Evolutionary conservation across 2,888 invertebrate genomes (phyloP).

Genomic region (Drosophila affinis): DNA sequence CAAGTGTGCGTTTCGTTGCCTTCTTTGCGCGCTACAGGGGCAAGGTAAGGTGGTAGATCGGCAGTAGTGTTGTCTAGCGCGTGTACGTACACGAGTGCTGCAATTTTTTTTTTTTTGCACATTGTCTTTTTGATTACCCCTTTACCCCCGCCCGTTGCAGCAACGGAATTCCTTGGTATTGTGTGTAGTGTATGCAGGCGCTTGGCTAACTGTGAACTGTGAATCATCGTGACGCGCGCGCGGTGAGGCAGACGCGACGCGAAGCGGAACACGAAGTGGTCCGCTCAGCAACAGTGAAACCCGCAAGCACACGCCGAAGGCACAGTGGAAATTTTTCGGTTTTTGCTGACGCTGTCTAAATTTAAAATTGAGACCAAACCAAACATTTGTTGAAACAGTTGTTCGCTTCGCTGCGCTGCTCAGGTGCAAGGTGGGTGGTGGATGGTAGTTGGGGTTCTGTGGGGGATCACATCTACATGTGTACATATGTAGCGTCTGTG

Average conservation of each 20-base stretch:
- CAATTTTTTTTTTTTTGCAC: slow-evolving; percentile 38
- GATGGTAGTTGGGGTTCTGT: neutral
- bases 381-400: slow-evolving; percentile 66
- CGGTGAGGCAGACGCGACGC: neutral
- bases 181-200: slow-evolving; percentile 18
- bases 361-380: slow-evolving; percentile 39
- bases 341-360: slow-evolving; percentile 51
- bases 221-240: slow-evolving; percentile 48
- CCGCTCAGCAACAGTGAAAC: slow-evolving; percentile 36
- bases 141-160: slow-evolving; percentile 18
- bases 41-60: slow-evolving; percentile 31
- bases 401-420: slow-evolving; percentile 18
- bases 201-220: slow-evolving; percentile 37
- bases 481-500: neutral
- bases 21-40: slow-evolving; percentile 4
- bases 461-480: slow-evolving; percentile 9
- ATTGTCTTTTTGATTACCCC: slow-evolving; percentile 9
- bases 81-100: slow-evolving; percentile 25
- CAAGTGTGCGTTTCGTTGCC: slow-evolving; percentile 54
- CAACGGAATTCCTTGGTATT: slow-evolving; percentile 53
- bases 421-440: neutral
- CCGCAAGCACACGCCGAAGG: slow-evolving; percentile 12
- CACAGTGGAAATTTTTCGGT: slow-evolving; percentile 47
- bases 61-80: neutral
- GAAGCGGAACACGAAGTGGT: slow-evolving; percentile 9